phyloP scores from a whole-genome alignment of 1,140 invertebrate genomes.

The Tribolium madens region DNA sequence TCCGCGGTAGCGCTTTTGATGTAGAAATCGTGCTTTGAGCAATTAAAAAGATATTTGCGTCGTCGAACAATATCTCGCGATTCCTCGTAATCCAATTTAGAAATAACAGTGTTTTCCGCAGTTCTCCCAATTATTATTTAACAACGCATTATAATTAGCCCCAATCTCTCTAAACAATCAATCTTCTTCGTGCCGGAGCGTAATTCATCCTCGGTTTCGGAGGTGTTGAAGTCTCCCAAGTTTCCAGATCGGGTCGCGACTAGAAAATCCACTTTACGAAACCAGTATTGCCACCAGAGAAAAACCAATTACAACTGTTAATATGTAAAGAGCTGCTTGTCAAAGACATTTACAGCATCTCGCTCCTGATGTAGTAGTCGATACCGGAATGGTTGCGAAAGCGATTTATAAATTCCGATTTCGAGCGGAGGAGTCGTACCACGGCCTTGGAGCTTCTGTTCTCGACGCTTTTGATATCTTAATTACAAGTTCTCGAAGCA shows the following conservation, averaged over 20 bases:
- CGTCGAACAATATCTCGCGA: conserved; percentile 18
- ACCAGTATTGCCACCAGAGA: conserved; percentile 27
- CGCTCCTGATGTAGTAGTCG: background rate
- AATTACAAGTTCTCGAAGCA: conserved; percentile 30
- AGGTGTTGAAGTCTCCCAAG: background rate
- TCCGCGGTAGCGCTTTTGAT: conserved; percentile 17
- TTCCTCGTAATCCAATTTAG: conserved; percentile 18
- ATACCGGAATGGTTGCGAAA: background rate
- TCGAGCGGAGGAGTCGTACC: background rate
- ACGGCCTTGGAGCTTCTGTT: conserved; percentile 12
- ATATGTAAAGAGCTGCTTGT: conserved; percentile 27
- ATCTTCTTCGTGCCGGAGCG: conserved; percentile 3
- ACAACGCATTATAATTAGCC: conserved; percentile 25
- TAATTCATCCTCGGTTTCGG: background rate
- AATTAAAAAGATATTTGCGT: conserved; percentile 37
- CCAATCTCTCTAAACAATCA: conserved; percentile 14
- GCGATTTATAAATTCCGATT: conserved; percentile 1
- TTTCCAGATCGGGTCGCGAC: background rate
- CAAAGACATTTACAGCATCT: background rate
- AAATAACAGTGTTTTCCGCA: conserved; percentile 12
- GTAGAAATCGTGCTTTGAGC: conserved; percentile 1
- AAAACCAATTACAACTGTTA: conserved; percentile 22
- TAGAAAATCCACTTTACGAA: conserved; percentile 5
- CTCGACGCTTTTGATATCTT: conserved; percentile 28
- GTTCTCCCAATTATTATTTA: conserved; percentile 26